A percentile compares a stretch with the other conserved stretches of the same genome.
Conservation (phyloP, 2,113 vertebrate species). For the Peromyscus leucopus region DNA sequence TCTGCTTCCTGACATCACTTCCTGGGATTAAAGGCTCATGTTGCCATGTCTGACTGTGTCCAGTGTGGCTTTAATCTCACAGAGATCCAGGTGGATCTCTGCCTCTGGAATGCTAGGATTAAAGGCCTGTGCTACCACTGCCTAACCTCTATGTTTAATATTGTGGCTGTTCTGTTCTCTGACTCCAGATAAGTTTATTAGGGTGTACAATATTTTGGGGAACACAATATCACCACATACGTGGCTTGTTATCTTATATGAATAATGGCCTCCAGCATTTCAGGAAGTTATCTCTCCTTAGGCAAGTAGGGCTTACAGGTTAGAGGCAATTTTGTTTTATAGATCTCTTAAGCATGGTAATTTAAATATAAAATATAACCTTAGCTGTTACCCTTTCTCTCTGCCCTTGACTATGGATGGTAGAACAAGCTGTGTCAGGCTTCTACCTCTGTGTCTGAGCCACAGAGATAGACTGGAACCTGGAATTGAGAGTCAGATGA, state of each 20-base stretch:
- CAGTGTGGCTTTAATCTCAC: no score
- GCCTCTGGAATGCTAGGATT: no score
- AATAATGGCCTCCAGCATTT: neutral
- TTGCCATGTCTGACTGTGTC: no score
- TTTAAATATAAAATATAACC: neutral
- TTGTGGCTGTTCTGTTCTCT: no score
- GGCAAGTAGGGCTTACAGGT: neutral
- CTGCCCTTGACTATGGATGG: neutral
- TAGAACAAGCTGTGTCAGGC: neutral
- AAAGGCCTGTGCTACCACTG: no score
- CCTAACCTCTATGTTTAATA: no score
- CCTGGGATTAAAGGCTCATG: no score
- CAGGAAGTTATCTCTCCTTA: neutral
- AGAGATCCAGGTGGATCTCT: no score
- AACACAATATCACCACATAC: no score
- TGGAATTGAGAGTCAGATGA: neutral
- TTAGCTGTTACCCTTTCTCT: neutral
- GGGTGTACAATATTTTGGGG: no score
- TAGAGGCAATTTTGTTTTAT: neutral
- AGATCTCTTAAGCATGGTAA: neutral
- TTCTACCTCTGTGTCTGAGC: neutral
- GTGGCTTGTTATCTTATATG: neutral
- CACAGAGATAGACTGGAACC: neutral
- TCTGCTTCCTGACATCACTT: no score
- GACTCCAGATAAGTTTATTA: no score